Percentiles rank a stretch among this genome's conserved stretches.
Conservation (phyloP, 2,888 invertebrate species). For the Pristionchus maxplancki region DNA sequence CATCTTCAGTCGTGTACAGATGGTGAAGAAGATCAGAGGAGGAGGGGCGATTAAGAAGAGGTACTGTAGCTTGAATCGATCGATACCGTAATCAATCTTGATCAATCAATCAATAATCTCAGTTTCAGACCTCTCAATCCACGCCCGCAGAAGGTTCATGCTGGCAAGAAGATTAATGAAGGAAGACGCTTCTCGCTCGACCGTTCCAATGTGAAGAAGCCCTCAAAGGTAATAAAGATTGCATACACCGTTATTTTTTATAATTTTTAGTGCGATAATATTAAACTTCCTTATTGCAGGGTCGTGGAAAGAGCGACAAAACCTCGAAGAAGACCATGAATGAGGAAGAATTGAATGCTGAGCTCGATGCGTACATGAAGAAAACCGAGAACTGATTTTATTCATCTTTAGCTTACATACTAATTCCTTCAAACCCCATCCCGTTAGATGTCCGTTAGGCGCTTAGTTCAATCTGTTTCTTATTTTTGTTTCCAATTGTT, state of each 20-base stretch:
- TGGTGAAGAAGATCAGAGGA: not conserved
- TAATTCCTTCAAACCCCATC: too few species aligned
- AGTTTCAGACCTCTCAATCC: not conserved
- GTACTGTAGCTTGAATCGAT: not conserved
- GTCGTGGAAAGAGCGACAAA: not conserved
- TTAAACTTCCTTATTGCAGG: not conserved
- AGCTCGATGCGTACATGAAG: not conserved
- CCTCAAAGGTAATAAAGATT: not conserved
- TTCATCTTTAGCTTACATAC: too few species aligned
- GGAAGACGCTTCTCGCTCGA: not conserved
- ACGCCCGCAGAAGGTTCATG: not conserved
- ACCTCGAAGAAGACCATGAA: not conserved
- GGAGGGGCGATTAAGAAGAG: conserved; percentile 37
- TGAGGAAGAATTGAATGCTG: not conserved
- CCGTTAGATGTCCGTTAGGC: too few species aligned
- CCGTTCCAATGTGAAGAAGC: not conserved
- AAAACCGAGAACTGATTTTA: not conserved
- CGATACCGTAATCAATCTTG: too few species aligned
- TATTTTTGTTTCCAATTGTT: too few species aligned
- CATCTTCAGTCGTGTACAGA: conserved; percentile 4
- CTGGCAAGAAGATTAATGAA: not conserved
- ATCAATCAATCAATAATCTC: not conserved
- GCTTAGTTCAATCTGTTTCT: too few species aligned
- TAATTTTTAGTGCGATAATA: not conserved
- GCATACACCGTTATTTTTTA: not conserved